Evolutionary conservation across 2,113 vertebrate genomes (phyloP).

Genomic region (Prietella phreatophila): DNA sequence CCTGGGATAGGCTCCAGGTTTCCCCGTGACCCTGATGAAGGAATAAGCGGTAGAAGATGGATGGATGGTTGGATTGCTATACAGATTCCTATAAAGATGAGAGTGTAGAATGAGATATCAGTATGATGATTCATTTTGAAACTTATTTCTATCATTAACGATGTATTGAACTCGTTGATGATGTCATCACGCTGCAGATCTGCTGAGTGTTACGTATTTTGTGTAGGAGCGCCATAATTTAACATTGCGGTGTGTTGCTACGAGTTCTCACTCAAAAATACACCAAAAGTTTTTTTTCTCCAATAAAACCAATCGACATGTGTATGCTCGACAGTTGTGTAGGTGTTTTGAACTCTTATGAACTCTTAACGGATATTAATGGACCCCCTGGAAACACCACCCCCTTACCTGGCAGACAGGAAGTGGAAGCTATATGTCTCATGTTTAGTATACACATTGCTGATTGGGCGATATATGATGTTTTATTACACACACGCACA

Average conservation of each 20-base stretch:
- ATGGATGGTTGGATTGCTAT: no score
- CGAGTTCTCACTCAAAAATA: not conserved
- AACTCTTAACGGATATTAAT: no score
- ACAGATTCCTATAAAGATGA: not conserved
- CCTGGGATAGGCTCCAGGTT: no score
- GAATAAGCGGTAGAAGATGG: no score
- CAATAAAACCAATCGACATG: not conserved
- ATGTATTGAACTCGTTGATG: not conserved
- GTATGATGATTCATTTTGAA: not conserved
- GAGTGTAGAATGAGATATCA: not conserved
- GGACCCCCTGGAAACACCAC: no score
- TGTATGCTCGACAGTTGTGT: no score
- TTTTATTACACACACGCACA: no score
- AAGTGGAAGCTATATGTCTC: not conserved
- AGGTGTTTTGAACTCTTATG: no score
- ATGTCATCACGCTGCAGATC: not conserved
- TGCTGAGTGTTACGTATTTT: not conserved
- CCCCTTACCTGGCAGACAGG: constrained; percentile 17
- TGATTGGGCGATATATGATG: not conserved
- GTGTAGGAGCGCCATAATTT: not conserved
- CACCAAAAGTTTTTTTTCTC: not conserved
- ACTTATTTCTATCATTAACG: not conserved
- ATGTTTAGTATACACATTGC: not conserved
- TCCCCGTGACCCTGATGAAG: no score
- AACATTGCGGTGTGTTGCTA: not conserved